phyloP scores from a whole-genome alignment of 2,888 invertebrate species.

The Drosophila eohydei region DNA sequence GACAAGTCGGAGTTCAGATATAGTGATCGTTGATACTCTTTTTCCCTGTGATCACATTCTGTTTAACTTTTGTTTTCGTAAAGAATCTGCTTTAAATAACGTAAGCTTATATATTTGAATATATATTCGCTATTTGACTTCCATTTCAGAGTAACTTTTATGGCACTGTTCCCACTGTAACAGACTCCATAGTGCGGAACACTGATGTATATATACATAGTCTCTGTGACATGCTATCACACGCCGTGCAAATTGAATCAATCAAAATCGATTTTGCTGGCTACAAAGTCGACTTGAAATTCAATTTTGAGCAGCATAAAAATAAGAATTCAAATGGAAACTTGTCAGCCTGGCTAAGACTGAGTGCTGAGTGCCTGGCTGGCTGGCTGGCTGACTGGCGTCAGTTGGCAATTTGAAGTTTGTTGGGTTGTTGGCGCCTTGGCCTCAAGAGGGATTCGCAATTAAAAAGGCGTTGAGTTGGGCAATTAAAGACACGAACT shows the following conservation, averaged over 20 bases:
- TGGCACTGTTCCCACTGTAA: neutral
- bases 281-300: slow-evolving; percentile 70
- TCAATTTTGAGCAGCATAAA: slow-evolving; percentile 69
- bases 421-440: neutral
- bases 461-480: slow-evolving; percentile 77
- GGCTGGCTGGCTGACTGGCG: slow-evolving; percentile 38
- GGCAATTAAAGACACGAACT: slow-evolving; percentile 78
- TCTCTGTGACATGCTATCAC: slow-evolving; percentile 65
- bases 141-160: neutral
- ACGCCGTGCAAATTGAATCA: slow-evolving; percentile 80
- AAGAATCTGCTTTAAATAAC: neutral
- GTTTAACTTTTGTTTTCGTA: neutral
- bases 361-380: neutral
- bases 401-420: slow-evolving; percentile 34
- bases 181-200: neutral
- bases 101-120: too few species aligned
- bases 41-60: neutral
- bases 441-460: slow-evolving; percentile 37
- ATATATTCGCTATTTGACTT: neutral
- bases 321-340: slow-evolving; percentile 38
- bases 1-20: neutral
- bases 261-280: slow-evolving; percentile 81
- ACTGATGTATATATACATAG: slow-evolving; percentile 4
- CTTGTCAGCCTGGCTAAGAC: slow-evolving; percentile 18
- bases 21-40: neutral